Evolutionary conservation across 1,140 invertebrate genomes (phyloP), one percentile per base, ranked within the genome.

Genomic region (Brachionus calyciflorus): DNA sequence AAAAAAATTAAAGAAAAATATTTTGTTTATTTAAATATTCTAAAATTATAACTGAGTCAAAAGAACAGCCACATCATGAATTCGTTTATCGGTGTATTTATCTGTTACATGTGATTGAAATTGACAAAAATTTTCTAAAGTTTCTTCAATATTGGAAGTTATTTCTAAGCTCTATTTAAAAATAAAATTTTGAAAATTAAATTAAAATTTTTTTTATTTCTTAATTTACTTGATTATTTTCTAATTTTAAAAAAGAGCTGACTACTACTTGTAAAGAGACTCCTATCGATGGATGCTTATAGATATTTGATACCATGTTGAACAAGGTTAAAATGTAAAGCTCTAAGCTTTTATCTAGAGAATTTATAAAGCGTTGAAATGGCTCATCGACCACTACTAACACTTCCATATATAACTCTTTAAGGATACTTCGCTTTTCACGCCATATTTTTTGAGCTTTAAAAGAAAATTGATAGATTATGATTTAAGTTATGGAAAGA

Each of bases 41-140:
- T 30, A 75, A 37, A 46, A 40, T 41, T 60, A 76, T 79, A 82
- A 91, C 89, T 90, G 90, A 46, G 94, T 96, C 26, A 96, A 88
- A 3, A 96, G 87, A 79, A 96, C 90, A 46, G 93, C 94, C 0
- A 94, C 92, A 81, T 96, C 94, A 83, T 96, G 93, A 60, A 7
- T 17, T 12, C 28, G 28, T 33, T 37, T 12, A 37, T 81, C 96
- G 93, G 82, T 96, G 93, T 81, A 95, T 93, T 81, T 90, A 28
- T 10, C 21, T 84, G 94, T 94, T 60, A 91, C 84, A 60, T 88
- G 88, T 79, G 89, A 88, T 82, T 94, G 92, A 90, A 91, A 94
- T 79, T 89, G 89, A 84, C 93, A 94, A 84, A 94, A 94, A 79
- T 90, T 91, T 76, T 89, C 87, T 37, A 94, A 86, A 3, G 92